phyloP scores from a whole-genome alignment of 2,888 invertebrate species.

The Ischnus inquisitorius region DNA sequence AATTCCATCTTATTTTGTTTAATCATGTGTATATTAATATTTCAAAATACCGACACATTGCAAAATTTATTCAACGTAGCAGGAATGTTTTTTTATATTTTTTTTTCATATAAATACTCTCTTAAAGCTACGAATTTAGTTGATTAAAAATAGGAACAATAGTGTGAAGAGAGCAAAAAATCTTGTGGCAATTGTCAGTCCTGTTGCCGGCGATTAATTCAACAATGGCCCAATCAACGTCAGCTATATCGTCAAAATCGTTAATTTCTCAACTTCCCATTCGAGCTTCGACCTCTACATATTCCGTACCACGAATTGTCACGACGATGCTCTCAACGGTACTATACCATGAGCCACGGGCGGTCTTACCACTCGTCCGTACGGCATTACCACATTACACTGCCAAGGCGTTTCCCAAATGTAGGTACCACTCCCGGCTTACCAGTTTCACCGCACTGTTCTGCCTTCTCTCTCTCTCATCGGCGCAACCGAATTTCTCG shows the following conservation, averaged over 20 bases:
- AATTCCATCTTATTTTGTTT: too few species aligned
- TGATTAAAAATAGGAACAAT: too few species aligned
- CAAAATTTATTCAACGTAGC: too few species aligned
- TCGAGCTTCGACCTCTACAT: conserved; percentile 8
- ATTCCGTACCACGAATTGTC: conserved; percentile 21
- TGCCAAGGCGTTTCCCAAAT: conserved; percentile 35
- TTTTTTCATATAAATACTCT: too few species aligned
- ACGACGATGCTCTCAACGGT: conserved; percentile 28
- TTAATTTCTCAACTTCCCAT: conserved; percentile 14
- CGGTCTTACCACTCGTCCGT: conserved; percentile 24
- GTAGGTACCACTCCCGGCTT: conserved; percentile 38
- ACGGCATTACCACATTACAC: conserved; percentile 33
- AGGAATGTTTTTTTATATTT: too few species aligned
- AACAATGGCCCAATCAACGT: neutral
- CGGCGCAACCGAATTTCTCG: neutral
- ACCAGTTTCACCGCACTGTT: conserved; percentile 37
- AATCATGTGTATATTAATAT: too few species aligned
- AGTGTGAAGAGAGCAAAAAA: too few species aligned
- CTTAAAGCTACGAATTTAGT: too few species aligned
- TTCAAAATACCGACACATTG: too few species aligned
- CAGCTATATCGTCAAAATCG: neutral
- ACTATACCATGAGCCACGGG: conserved; percentile 1
- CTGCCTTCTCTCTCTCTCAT: neutral
- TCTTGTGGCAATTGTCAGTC: too few species aligned
- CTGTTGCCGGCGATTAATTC: neutral